phyloP scores from a whole-genome alignment of 2,113 vertebrate species.

The Amazona vittata region DNA sequence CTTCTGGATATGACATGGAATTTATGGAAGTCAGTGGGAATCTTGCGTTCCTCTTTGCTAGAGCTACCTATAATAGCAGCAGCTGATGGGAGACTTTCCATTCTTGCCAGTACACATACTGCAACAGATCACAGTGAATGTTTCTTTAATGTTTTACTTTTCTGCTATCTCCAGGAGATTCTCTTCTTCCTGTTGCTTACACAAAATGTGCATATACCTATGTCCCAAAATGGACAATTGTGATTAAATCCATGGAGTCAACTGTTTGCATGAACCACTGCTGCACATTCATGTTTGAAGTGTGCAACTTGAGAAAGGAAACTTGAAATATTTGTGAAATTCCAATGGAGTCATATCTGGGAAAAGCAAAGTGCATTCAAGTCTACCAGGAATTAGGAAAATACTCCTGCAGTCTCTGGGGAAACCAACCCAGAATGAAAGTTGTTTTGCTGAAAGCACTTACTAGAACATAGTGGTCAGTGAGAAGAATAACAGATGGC shows the following conservation, averaged over 20 bases:
- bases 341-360: neutral
- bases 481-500: slow-evolving; percentile 91
- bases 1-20: neutral
- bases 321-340: neutral
- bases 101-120: neutral
- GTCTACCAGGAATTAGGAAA: neutral
- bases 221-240: neutral
- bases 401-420: neutral
- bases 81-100: neutral
- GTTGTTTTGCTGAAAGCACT: slow-evolving; percentile 45
- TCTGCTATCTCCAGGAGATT: neutral
- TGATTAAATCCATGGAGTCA: neutral
- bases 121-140: neutral
- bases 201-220: neutral
- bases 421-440: neutral
- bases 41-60: neutral
- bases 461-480: slow-evolving; percentile 87
- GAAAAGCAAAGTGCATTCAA: neutral
- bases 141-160: neutral
- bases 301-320: neutral
- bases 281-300: neutral
- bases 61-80: neutral
- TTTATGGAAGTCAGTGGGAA: neutral
- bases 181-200: neutral
- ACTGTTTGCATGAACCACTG: neutral